Evolutionary conservation across 2,797 vertebrate genomes (phyloP).

Genomic region (Epinephelus awoara): DNA sequence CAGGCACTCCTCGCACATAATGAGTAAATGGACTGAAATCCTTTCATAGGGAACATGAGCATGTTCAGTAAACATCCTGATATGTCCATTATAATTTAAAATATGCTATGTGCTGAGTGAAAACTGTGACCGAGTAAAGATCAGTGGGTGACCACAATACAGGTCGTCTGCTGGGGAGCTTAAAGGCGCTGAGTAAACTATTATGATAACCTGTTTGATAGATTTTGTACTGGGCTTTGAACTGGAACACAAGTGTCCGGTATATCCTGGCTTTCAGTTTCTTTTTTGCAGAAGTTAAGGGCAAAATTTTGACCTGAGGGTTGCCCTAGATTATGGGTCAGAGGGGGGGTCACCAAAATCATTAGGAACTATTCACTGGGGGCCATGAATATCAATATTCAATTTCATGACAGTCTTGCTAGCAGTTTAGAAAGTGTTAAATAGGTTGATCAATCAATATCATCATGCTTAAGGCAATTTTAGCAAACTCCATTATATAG

Average conservation of each 20-base stretch:
- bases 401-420: not conserved
- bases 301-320: not conserved
- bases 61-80: not conserved
- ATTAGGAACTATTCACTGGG: not conserved
- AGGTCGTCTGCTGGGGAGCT: not conserved
- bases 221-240: not conserved
- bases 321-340: not conserved
- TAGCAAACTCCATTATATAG: not conserved
- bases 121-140: not conserved
- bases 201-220: not conserved
- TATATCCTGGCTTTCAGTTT: not conserved
- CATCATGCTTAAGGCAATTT: not conserved
- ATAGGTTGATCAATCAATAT: not conserved
- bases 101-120: not conserved
- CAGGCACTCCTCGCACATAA: too few relatives aligned
- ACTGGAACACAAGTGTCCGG: not conserved
- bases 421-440: not conserved
- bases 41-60: not conserved
- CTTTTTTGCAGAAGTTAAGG: slow-evolving; percentile 7
- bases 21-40: not conserved
- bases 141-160: not conserved
- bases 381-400: slow-evolving; percentile 34
- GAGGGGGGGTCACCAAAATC: slow-evolving; percentile 5
- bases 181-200: not conserved
- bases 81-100: not conserved